Base-by-base conservation (phyloP, 2,797 vertebrate species). In the Sebastes cheni region DNA sequence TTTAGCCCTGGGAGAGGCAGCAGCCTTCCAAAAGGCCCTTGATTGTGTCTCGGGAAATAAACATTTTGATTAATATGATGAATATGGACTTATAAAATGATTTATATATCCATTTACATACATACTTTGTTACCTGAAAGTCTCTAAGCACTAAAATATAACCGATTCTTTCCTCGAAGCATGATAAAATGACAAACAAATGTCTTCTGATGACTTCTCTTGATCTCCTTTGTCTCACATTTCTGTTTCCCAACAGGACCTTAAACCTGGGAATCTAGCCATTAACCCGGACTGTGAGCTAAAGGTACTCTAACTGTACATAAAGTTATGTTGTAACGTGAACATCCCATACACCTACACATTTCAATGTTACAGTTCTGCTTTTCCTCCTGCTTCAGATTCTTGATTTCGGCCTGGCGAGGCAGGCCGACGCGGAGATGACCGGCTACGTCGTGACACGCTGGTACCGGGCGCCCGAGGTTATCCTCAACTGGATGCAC, bases 401-500 rank as follows among this genome's bases (percentile, higher is more conserved):
- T 78, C 93, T 99, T 65, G 99, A 99, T 94, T 99, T 99, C n/a
- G 99, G 99, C 8, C 87, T 99, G 88, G 99, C 99, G 0, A 95
- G 98, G 77, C 99, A 98, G 85, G 96, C 98, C 0, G 98, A 99
- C 69, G 94, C 95, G 1, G 97, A 99, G 87, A 99, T 99, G 99
- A 99, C 98, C 0, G 99, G 98, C 2, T 99, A 99, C 0, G 99
- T 99, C 4, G 98, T 99, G 85, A 99, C 99, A 0, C 96, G 98
- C 62, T 99, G 98, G 98, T 99, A 99, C 95, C 88, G 98, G 82
- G 99, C 99, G 0, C 99, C 99, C 0, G 99, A 99, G 88, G 98
- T 99, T 61, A 99, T 99, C 80, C 96, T 99, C 71, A 99, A 95
- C 86, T 99, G 99, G 99, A 99, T 98, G 97, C 99, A 94, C 90